These are phyloP conservation scores for Malaclemys terrapin DNA, from an alignment of 2,113 vertebrate species.

Conservation along the genomic window DNA sequence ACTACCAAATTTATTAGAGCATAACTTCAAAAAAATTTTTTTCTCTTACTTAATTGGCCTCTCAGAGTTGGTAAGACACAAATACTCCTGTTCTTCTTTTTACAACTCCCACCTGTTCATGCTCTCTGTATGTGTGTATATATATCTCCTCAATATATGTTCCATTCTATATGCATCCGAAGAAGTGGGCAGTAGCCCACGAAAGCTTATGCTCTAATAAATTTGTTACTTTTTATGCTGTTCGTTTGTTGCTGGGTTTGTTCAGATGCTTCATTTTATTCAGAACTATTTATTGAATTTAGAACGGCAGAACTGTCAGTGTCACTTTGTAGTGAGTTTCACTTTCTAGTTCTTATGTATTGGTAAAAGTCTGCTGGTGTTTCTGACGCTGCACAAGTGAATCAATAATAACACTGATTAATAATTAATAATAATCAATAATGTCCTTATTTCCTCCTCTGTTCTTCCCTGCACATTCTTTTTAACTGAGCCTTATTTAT, in stretches of 20 bases:
- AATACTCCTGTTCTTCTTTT: no score
- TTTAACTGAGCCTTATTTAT: constrained; percentile 6
- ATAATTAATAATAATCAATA: constrained; percentile 54
- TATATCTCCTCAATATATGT: no score
- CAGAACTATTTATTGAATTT: neutral
- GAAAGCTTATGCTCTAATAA: no score
- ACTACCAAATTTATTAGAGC: no score
- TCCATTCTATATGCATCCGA: no score
- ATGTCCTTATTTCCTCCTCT: constrained; percentile 30
- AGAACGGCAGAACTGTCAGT: neutral
- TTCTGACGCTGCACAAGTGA: rapidly evolving
- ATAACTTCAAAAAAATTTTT: no score
- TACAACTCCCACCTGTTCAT: no score
- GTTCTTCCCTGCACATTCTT: constrained; percentile 24
- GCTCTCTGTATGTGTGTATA: no score
- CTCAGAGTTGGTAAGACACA: no score
- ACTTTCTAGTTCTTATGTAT: neutral
- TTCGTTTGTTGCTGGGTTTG: neutral
- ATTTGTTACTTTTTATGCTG: neutral
- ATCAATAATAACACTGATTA: neutral
- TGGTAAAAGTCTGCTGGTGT: constrained; percentile 11
- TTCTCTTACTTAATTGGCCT: no score
- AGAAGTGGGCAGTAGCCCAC: no score
- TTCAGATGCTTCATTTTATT: rapidly evolving
- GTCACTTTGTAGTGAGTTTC: neutral